Evolutionary conservation across 2,113 vertebrate genomes (phyloP), one percentile per base, ranked within the genome.

Genomic region (Eulemur macaco): DNA sequence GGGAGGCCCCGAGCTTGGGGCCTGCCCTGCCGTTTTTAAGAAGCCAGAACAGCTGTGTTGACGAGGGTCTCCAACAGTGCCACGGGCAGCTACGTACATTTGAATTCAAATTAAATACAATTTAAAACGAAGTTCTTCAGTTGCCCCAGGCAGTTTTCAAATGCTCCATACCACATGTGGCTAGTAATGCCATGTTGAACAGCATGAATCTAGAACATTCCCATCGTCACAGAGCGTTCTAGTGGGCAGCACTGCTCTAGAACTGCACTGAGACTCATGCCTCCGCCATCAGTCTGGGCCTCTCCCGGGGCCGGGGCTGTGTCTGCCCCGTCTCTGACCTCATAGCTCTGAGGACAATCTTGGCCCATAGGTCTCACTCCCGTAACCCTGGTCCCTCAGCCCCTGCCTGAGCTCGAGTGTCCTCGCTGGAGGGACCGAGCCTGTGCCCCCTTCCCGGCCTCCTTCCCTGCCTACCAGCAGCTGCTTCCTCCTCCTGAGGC

Each of bases 101-200:
- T 27, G 52, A 82, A 54, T 37, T 17, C 9, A 34, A 60, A 20
- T 25, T 1, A 80, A 60, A 21, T 25, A n/a, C n/a, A 20, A 0
- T 34, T 18, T 21, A 27, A 63, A 42, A 10, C 8, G 34, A 60
- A 31, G n/a, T 9, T 54, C 50, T 76, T 23, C 13, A 7, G 25
- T 6, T 29, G 58, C 66, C 13, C 34, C 15, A 17, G 39, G 76
- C 27, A 21, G 7, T 4, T 34, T 31, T 56, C 81, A 31, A 31
- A 69, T 0, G 0, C 54, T 66, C 6, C 2, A 1, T 6, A 9
- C 54, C 39, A 13, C 25, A 0, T 0, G 31, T 1, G 37, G 52
- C 25, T 14, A 20, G 21, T 0, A 0, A 25, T 17, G 23, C 8
- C 58, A 1, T 1, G 5, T 1, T 3, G 63, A 68, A 29, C 21